Conservation (phyloP, 2,888 invertebrate genomes). For the Drosophila mimica region DNA sequence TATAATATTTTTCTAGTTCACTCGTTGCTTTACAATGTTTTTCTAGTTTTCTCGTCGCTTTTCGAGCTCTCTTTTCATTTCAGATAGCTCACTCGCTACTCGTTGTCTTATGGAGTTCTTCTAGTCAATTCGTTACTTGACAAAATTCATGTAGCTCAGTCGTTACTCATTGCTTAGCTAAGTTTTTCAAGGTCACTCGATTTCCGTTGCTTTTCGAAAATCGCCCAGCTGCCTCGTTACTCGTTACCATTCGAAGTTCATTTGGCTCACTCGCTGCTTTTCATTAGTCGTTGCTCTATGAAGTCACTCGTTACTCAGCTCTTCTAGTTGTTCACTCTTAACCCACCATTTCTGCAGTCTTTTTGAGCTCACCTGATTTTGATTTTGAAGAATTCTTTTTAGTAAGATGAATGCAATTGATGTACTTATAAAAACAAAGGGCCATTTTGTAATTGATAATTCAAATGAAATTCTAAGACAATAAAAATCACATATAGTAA, state of each 20-base stretch:
- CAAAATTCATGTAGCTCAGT: not conserved
- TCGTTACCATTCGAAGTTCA: not conserved
- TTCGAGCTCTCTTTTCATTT: not conserved
- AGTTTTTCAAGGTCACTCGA: not conserved
- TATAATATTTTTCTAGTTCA: not conserved
- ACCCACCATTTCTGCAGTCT: conserved; percentile 3
- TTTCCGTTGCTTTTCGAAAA: not conserved
- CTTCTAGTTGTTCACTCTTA: conserved; percentile 17
- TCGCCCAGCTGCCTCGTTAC: not conserved
- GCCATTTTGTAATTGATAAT: conserved; percentile 23
- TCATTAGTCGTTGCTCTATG: not conserved
- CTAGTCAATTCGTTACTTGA: not conserved
- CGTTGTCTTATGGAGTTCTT: not conserved
- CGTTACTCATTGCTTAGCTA: not conserved
- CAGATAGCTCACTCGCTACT: conserved; percentile 10
- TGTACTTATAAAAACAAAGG: conserved; percentile 29
- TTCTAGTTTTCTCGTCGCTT: not conserved
- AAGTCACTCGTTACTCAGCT: conserved; percentile 2
- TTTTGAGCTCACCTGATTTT: conserved; percentile 51
- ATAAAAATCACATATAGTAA: conserved; percentile 48
- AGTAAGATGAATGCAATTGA: conserved; percentile 30
- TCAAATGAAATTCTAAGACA: conserved; percentile 49
- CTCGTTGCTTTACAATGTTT: not conserved
- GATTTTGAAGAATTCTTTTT: not conserved
- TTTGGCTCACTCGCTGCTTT: not conserved